Percentiles rank a stretch among this genome's conserved stretches.
phyloP scores from a whole-genome alignment of 2,888 invertebrate species.

The Drosophila austrosaltans region DNA sequence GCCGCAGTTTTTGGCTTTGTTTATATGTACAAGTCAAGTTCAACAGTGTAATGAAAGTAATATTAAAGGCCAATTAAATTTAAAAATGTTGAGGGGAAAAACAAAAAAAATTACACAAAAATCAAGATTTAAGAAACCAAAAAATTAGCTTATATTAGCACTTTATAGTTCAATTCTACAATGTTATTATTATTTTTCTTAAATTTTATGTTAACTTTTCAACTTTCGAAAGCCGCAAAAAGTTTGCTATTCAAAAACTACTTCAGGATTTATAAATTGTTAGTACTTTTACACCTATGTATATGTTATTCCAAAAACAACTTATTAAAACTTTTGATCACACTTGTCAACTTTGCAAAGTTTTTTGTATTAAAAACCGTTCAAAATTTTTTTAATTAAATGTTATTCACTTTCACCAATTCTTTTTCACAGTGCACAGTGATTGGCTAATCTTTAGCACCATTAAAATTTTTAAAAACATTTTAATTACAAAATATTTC shows the following conservation, averaged over 20 bases:
- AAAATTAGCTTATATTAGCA: too few species aligned
- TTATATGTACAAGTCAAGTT: slow-evolving; percentile 22
- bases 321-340: too few species aligned
- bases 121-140: too few species aligned
- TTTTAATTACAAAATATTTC: background rate
- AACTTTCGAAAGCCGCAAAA: too few species aligned
- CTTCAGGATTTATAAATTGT: too few species aligned
- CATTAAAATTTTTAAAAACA: background rate
- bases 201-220: too few species aligned
- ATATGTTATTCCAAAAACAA: too few species aligned
- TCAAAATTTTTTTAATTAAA: background rate
- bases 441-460: slow-evolving; percentile 20
- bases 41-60: slow-evolving; percentile 18
- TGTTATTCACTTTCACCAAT: slow-evolving; percentile 2
- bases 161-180: too few species aligned
- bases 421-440: slow-evolving; percentile 25
- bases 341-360: background rate
- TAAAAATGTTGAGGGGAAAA: background rate
- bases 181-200: too few species aligned
- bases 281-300: too few species aligned
- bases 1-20: slow-evolving; percentile 8
- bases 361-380: background rate
- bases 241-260: too few species aligned
- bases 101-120: too few species aligned
- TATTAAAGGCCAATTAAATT: background rate